phyloP scores from a whole-genome alignment of 2,888 invertebrate species.

The Ichneumoninae sp. region DNA sequence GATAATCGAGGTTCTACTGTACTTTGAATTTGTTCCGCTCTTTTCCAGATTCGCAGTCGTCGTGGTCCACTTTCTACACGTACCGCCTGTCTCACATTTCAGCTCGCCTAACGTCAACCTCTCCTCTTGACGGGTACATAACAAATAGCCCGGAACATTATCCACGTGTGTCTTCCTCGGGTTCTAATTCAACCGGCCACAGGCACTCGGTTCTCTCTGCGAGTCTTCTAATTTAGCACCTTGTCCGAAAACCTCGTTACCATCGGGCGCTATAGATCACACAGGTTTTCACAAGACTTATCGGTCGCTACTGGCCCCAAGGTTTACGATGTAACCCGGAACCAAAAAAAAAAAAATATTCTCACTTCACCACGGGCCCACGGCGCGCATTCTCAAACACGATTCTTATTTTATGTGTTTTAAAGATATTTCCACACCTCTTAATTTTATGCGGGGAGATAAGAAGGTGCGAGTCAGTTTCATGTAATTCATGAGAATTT shows the following conservation, averaged over 20 bases:
- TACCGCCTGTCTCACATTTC: background rate
- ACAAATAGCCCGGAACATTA: slow-evolving; percentile 55
- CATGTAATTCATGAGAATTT: background rate
- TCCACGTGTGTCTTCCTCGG: slow-evolving; percentile 21
- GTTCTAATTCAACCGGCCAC: slow-evolving; percentile 44
- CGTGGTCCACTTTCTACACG: background rate
- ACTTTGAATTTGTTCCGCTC: background rate
- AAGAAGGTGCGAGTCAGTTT: slow-evolving; percentile 6
- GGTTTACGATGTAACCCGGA: slow-evolving; percentile 44
- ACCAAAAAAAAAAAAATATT: slow-evolving; percentile 20
- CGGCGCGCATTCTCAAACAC: background rate
- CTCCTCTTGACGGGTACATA: slow-evolving; percentile 27
- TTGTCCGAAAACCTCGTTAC: slow-evolving; percentile 56
- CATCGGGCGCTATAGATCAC: slow-evolving; percentile 50
- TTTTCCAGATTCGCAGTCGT: slow-evolving; percentile 14
- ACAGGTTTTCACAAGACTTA: slow-evolving; percentile 41
- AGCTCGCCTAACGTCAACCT: slow-evolving; percentile 3
- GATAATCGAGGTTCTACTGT: no score
- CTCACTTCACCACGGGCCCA: background rate
- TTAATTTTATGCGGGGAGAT: background rate
- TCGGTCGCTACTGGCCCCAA: slow-evolving; percentile 52
- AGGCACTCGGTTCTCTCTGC: slow-evolving; percentile 1
- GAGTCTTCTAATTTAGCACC: slow-evolving; percentile 62
- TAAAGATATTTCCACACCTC: background rate
- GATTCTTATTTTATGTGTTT: background rate